Evolutionary conservation across 2,888 invertebrate genomes (phyloP).

Genomic region (Malthinus flaveolus): DNA sequence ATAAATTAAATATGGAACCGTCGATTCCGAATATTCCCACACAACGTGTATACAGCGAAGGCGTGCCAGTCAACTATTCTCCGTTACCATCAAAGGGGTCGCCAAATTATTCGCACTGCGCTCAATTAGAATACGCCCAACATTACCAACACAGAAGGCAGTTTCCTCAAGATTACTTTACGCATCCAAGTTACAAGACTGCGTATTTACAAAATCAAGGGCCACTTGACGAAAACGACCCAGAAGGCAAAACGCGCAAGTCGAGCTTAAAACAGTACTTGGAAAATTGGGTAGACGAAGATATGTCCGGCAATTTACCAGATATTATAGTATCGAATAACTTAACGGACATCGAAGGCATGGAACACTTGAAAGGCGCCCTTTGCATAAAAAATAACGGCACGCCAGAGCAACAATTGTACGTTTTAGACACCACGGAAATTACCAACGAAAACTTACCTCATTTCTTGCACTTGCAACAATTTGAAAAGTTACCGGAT

Average conservation of each 20-base stretch:
- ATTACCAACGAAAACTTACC: constrained; percentile 39
- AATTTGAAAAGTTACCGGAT: constrained; percentile 36
- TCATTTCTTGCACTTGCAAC: constrained; percentile 38
- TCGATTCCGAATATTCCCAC: constrained; percentile 44
- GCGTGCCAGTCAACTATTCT: constrained; percentile 40
- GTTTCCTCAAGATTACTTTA: constrained; percentile 27
- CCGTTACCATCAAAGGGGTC: constrained; percentile 41
- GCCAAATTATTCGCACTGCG: constrained; percentile 38
- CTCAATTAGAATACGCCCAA: constrained; percentile 39
- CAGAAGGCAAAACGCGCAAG: constrained; percentile 37
- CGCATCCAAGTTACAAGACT: constrained; percentile 25
- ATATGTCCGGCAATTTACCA: constrained; percentile 37
- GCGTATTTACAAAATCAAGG: constrained; percentile 30
- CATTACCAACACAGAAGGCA: constrained; percentile 39
- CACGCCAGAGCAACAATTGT: constrained; percentile 26
- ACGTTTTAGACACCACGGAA: constrained; percentile 40
- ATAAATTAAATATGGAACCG: constrained; percentile 35
- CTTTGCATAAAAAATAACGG: constrained; percentile 17
- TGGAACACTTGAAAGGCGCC: constrained; percentile 18
- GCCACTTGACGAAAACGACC: constrained; percentile 38
- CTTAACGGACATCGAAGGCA: constrained; percentile 12
- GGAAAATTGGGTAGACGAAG: constrained; percentile 52
- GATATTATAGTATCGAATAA: constrained; percentile 21
- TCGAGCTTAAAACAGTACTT: constrained; percentile 48
- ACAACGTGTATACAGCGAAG: constrained; percentile 41